Percentiles rank a stretch among this genome's conserved stretches.
phyloP scores from a whole-genome alignment of 1,140 invertebrate species.

The Lordiphosa stackelbergi region DNA sequence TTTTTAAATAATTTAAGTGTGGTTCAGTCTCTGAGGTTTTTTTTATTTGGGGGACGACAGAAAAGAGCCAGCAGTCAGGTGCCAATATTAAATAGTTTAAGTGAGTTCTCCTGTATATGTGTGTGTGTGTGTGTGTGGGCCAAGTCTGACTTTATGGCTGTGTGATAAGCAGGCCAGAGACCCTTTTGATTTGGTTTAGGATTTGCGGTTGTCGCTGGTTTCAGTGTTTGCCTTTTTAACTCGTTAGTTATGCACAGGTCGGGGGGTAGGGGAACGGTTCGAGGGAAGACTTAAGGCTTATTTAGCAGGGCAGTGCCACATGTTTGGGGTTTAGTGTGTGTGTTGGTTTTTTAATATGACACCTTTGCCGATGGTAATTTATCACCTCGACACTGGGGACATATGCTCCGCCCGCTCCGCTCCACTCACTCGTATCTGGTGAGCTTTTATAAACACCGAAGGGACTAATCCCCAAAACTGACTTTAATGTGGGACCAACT shows the following conservation, averaged over 20 bases:
- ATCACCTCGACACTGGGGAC: slow-evolving; percentile 68
- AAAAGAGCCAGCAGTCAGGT: slow-evolving; percentile 40
- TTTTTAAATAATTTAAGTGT: slow-evolving; percentile 56
- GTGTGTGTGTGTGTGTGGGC: slow-evolving; percentile 1
- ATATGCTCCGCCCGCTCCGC: slow-evolving; percentile 39
- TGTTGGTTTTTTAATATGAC: slow-evolving; percentile 67
- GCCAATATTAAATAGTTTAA: slow-evolving; percentile 74
- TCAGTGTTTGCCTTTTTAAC: slow-evolving; percentile 46
- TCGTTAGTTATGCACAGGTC: slow-evolving; percentile 64
- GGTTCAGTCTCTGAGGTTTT: background rate
- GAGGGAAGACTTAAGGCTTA: slow-evolving; percentile 58
- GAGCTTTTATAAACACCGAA: slow-evolving; percentile 57
- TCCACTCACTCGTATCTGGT: background rate
- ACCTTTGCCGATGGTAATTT: slow-evolving; percentile 74
- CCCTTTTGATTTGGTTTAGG: slow-evolving; percentile 74
- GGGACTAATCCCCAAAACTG: slow-evolving; percentile 55
- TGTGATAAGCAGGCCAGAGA: slow-evolving; percentile 69
- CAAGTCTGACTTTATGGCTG: slow-evolving; percentile 59
- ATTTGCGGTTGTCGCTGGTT: slow-evolving; percentile 64
- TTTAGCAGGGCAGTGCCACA: slow-evolving; percentile 71
- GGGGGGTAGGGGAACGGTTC: background rate
- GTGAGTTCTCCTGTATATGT: slow-evolving; percentile 15
- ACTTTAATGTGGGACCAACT: slow-evolving; percentile 67
- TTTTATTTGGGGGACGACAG: slow-evolving; percentile 8
- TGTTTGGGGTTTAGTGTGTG: slow-evolving; percentile 65